Evolutionary conservation across 2,113 vertebrate species (phyloP).

Genomic region (Zootoca vivipara): DNA sequence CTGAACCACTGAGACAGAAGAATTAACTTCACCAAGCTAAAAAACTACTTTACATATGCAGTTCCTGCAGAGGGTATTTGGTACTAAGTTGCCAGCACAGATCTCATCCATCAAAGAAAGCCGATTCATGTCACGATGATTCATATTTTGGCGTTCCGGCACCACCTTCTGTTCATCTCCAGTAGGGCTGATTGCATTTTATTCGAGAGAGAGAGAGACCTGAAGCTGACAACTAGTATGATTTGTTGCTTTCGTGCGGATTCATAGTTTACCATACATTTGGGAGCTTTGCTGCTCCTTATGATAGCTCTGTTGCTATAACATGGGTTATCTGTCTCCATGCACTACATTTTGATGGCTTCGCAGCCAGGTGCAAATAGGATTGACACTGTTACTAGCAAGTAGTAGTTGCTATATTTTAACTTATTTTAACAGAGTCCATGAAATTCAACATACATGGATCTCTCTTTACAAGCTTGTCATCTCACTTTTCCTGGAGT

Average conservation of each 20-base stretch:
- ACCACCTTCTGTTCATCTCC: slow-evolving; percentile 6
- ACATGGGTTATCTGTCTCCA: slow-evolving; percentile 43
- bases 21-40: background rate
- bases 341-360: slow-evolving; percentile 61
- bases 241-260: slow-evolving; percentile 24
- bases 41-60: background rate
- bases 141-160: background rate
- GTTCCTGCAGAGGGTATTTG: slow-evolving; percentile 11
- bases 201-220: background rate
- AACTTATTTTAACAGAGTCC: slow-evolving; percentile 68
- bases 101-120: background rate
- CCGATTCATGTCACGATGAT: background rate
- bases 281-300: slow-evolving; percentile 53
- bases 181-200: slow-evolving; percentile 15
- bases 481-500: slow-evolving; percentile 33
- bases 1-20: slow-evolving; percentile 70
- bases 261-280: slow-evolving; percentile 40
- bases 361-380: background rate
- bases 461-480: slow-evolving; percentile 47
- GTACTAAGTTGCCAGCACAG: slow-evolving; percentile 6
- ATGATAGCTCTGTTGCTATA: slow-evolving; percentile 55
- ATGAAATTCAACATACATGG: slow-evolving; percentile 41
- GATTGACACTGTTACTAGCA: slow-evolving; percentile 49
- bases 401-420: slow-evolving; percentile 63
- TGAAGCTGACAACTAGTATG: slow-evolving; percentile 14